Conservation (phyloP, 2,797 vertebrate species). For the Novumbra hubbsi region DNA sequence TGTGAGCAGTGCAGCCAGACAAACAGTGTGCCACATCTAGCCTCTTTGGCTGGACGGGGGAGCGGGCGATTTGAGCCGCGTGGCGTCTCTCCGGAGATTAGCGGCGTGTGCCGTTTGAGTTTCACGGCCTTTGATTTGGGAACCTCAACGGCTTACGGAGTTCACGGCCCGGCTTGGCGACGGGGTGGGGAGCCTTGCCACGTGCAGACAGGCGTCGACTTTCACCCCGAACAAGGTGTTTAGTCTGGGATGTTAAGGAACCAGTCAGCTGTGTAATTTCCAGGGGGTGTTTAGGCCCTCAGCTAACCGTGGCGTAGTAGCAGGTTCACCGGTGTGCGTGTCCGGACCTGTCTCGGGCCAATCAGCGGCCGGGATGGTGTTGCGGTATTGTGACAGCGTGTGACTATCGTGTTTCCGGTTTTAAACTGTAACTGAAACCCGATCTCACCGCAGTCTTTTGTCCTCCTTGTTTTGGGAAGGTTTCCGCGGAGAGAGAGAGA, state of each 20-base stretch:
- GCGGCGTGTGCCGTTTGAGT: constrained; percentile 25
- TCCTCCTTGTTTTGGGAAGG: constrained; percentile 29
- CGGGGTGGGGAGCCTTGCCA: background rate
- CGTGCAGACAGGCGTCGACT: background rate
- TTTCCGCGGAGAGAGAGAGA: constrained; percentile 17
- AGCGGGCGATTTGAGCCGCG: constrained; percentile 18
- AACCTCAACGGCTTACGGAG: constrained; percentile 21
- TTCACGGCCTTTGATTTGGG: constrained; percentile 37
- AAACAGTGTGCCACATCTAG: background rate
- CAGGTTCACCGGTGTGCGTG: constrained; percentile 26
- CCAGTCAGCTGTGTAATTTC: constrained; percentile 1
- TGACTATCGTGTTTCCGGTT: constrained; percentile 25
- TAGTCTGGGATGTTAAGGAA: constrained; percentile 13
- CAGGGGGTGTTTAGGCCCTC: constrained; percentile 15
- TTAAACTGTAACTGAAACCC: constrained; percentile 54
- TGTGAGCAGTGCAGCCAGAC: constrained; percentile 27
- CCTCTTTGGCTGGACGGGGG: background rate
- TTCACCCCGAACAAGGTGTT: background rate
- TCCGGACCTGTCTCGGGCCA: constrained; percentile 30
- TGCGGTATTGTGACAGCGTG: constrained; percentile 44
- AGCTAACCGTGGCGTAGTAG: constrained; percentile 22
- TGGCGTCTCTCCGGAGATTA: constrained; percentile 39
- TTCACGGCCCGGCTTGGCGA: background rate
- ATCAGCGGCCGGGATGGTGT: constrained; percentile 9
- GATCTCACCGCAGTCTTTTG: constrained; percentile 28